Evolutionary conservation across 1,140 invertebrate species (phyloP).

Genomic region (Metaphire vulgaris): DNA sequence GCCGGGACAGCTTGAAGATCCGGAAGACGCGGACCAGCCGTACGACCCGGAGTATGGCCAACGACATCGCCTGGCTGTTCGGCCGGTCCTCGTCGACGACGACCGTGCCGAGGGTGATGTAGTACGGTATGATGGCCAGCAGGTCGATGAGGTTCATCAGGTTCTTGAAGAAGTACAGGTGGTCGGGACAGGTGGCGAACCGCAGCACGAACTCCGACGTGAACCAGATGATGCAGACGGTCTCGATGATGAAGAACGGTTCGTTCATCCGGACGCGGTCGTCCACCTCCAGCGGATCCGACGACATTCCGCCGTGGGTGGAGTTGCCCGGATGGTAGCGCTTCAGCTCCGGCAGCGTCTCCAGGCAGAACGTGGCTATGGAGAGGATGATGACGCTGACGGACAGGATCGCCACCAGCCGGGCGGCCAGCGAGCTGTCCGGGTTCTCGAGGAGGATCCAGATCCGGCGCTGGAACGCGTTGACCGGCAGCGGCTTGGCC

Average conservation of each 20-base stretch:
- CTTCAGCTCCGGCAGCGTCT: constrained; percentile 73
- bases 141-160: constrained; percentile 99
- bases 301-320: background rate
- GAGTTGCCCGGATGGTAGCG: constrained; percentile 33
- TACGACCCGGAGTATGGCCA: constrained; percentile 53
- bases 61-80: constrained; percentile 52
- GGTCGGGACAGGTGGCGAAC: constrained; percentile 47
- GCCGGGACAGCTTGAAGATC: too few species aligned
- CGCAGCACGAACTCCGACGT: constrained; percentile 44
- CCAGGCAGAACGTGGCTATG: constrained; percentile 99
- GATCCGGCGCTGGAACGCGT: constrained; percentile 36
- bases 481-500: constrained; percentile 38
- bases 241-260: too few species aligned
- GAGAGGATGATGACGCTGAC: constrained; percentile 95
- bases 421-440: constrained; percentile 95
- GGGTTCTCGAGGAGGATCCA: constrained; percentile 99
- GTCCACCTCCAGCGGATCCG: constrained; percentile 34
- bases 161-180: constrained; percentile 57
- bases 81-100: constrained; percentile 73
- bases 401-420: constrained; percentile 98
- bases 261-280: constrained; percentile 52
- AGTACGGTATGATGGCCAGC: constrained; percentile 96
- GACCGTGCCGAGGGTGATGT: constrained; percentile 96
- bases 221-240: too few species aligned
- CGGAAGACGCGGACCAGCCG: too few species aligned